Evolutionary conservation across 2,888 invertebrate genomes (phyloP).

Genomic region (Agriopis marginaria): DNA sequence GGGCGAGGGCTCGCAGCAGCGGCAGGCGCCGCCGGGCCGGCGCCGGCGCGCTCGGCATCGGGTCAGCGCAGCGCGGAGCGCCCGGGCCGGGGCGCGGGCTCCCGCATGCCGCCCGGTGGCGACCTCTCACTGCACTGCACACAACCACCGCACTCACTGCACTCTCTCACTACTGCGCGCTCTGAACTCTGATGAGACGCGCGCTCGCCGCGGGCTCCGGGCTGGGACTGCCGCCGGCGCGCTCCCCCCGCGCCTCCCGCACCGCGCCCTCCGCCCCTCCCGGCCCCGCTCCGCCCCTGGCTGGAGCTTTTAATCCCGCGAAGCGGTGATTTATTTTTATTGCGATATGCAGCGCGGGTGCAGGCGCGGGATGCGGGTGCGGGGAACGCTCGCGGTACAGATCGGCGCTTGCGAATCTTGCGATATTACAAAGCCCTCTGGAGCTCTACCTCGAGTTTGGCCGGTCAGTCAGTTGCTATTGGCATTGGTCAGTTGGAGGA

Average conservation of each 20-base stretch:
- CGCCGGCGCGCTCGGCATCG: constrained; percentile 71
- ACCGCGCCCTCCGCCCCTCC: constrained; percentile 25
- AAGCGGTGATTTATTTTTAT: constrained; percentile 68
- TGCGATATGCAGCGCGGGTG: constrained; percentile 48
- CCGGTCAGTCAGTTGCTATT: background rate
- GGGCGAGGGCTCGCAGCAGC: constrained; percentile 77
- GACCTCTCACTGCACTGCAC: constrained; percentile 41
- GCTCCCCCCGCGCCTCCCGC: constrained; percentile 50
- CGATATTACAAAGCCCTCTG: background rate
- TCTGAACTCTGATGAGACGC: constrained; percentile 50
- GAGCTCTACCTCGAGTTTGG: background rate
- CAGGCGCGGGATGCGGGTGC: background rate
- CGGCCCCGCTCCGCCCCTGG: constrained; percentile 44
- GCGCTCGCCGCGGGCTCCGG: constrained; percentile 68
- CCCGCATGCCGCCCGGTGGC: constrained; percentile 62
- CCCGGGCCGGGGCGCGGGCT: constrained; percentile 59
- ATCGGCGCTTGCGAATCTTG: constrained; percentile 14
- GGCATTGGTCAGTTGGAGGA: no score
- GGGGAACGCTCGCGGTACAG: constrained; percentile 1
- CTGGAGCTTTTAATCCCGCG: constrained; percentile 59
- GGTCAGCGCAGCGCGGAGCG: constrained; percentile 65
- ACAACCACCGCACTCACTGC: constrained; percentile 35
- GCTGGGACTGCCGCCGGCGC: constrained; percentile 61
- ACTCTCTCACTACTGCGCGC: constrained; percentile 17
- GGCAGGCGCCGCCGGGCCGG: constrained; percentile 75